Evolutionary conservation across 2,888 invertebrate genomes (phyloP), one percentile per base, ranked within the genome.

Genomic region (Sceliomorpha sp.): DNA sequence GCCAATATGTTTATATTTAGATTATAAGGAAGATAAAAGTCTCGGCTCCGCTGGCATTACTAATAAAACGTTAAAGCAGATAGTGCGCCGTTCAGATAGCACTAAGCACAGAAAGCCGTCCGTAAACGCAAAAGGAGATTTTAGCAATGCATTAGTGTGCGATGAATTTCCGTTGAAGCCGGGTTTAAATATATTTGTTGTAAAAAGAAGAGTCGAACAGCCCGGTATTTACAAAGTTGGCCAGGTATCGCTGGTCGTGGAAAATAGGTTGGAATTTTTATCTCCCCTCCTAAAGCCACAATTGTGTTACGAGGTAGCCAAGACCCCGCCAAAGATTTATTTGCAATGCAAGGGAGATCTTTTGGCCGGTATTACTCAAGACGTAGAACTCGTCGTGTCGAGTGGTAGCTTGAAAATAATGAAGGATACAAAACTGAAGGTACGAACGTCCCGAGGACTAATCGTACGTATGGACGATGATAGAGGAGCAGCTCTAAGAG

Each of bases 11-110:
- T 91, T 93, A 34, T 93, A 93, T 83, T 87, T 95, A 26, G 94
- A 94, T 80, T 94, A 93, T 82, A 94, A 95, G 84, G 94, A 96
- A 85, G 96, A 97, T 84, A 94, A 93, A 80, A 93, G 93, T 15
- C 88, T 97, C 3, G 93, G 93, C 44, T 92, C 93, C 73, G 95
- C 94, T 0, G 93, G 93, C 1, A 92, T 96, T 1, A 31, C 93
- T 17, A 58, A 94, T 75, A 91, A 91, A 70, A 92, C 91, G 77
- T 90, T 91, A 0, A 93, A 93, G 84, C 89, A 90, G 0, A 89
- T 91, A 0, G 88, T 94, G 1, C 92, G 92, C 67, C 90, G 94
- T 10, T 93, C 94, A 0, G 94, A 94, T 78, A 94, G 94, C 81
- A 91, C 91, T 29, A 93, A 93, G 82, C 91, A 91, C 72, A 90